Base-by-base conservation (phyloP, 2,888 invertebrate genomes). In the Heteropelma amictum region DNA sequence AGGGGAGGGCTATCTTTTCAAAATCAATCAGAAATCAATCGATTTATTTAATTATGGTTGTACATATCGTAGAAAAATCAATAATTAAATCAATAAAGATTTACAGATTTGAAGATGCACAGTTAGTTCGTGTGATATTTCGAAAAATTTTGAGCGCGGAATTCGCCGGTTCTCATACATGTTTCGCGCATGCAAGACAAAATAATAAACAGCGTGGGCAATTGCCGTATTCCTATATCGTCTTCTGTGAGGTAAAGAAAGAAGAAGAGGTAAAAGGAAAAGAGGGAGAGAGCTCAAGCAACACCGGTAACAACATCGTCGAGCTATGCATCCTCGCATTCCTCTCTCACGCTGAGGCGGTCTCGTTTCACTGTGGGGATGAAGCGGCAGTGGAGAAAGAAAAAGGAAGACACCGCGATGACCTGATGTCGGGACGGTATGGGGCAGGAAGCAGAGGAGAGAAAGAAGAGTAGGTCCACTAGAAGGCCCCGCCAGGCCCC, bases 291-390 rank as follows among this genome's bases (percentile, higher is more conserved):
- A 72, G 63, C 45, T 72, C 63, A 72, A 71, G 67, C 72, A 77
- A 74, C 75, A 74, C 72, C 74, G 75, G 77, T 77, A 78, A 78
- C 76, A 83, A 84, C 84, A 84, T 83, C 81, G 83, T 83, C 83
- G 81, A 81, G 79, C 86, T 84, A 86, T 86, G 87, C 86, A 86
- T 85, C 84, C 83, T 69, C 83, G 86, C 87, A 87, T 87, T 87
- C 87, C 87, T 87, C 87, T 87, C 87, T 87, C 87, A 87, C 87
- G 87, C 87, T 87, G 84, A 79, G 84, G 81, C 83, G 82, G 81
- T 81, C 74, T 75, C 79, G 76, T 72, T 75, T 70, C 72, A 74
- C 72, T 67, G 76, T 30, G 58, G 61, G 61, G 40, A 69, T 65
- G 68, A 71, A 63, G 56, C 69, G 53, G 33, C 51, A 17, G 49